phyloP scores from a whole-genome alignment of 2,797 vertebrate genomes.

The Xenops minutus region DNA sequence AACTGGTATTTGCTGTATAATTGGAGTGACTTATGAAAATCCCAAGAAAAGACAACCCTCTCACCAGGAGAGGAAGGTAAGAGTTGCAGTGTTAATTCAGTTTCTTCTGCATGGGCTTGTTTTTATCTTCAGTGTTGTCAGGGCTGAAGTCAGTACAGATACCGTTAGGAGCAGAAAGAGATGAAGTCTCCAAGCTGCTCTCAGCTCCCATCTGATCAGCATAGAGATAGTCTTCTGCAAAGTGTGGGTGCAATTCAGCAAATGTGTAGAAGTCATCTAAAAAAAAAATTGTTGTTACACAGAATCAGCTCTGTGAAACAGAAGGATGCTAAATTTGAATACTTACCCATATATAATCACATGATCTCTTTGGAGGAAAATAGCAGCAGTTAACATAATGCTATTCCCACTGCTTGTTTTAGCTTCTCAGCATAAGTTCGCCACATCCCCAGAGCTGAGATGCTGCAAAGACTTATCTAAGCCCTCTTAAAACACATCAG shows the following conservation, averaged over 20 bases:
- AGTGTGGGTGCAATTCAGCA: conserved; percentile 83
- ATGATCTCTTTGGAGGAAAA: conserved; percentile 16
- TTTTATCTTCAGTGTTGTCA: conserved; percentile 59
- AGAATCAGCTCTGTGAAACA: conserved; percentile 42
- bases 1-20: conserved; percentile 47
- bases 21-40: conserved; percentile 68
- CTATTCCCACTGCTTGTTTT: not conserved
- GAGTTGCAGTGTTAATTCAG: conserved; percentile 79
- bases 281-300: conserved; percentile 45
- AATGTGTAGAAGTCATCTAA: conserved; percentile 89
- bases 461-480: not conserved
- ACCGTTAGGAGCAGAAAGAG: conserved; percentile 82
- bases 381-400: conserved; percentile 34
- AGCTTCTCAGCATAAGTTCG: not conserved
- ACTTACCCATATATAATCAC: conserved; percentile 11
- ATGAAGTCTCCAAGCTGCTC: conserved; percentile 58
- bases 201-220: conserved; percentile 77
- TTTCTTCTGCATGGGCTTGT: conserved; percentile 81
- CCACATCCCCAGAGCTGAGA: not conserved
- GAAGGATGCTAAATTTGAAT: conserved; percentile 39
- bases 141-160: conserved; percentile 96
- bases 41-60: conserved; percentile 63
- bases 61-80: conserved; percentile 82
- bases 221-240: conserved; percentile 88
- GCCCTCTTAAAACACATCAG: not conserved